phyloP scores from a whole-genome alignment of 2,113 vertebrate species.

The Rattus rattus region DNA sequence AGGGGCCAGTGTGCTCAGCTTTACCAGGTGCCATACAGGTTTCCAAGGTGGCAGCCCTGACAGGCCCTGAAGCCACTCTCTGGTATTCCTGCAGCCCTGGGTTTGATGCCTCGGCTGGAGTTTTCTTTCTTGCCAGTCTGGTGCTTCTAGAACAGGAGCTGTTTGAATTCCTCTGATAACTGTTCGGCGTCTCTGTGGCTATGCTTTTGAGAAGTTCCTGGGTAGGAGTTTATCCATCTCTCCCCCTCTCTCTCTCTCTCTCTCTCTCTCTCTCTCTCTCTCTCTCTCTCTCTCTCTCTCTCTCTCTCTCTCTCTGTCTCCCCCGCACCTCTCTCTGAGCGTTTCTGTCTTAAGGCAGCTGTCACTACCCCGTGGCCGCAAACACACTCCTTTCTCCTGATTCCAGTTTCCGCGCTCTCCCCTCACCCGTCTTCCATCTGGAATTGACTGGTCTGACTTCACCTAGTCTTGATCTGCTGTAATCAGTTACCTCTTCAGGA shows the following conservation, averaged over 20 bases:
- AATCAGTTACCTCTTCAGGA: not conserved
- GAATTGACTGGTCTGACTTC: not conserved
- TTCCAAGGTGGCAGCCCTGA: not conserved
- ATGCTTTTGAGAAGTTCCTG: not conserved
- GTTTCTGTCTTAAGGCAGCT: not conserved
- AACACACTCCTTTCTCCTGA: not conserved
- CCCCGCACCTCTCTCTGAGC: not conserved
- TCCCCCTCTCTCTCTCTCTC: no score
- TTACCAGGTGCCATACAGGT: not conserved
- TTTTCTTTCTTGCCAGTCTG: not conserved
- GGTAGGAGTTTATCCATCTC: not conserved
- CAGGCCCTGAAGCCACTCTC: accelerated
- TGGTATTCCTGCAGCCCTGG: no score
- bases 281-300: no score
- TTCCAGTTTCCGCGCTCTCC: not conserved
- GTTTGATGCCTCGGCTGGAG: no score
- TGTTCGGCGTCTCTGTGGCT: not conserved
- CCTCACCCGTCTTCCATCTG: accelerated
- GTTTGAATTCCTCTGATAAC: not conserved
- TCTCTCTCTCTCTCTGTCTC: no score
- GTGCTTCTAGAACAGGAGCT: not conserved
- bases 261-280: no score
- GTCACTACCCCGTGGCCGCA: not conserved
- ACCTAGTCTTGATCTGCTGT: not conserved
- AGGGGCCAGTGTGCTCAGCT: not conserved